A percentile compares a stretch with the other conserved stretches of the same genome.
Conservation (phyloP, 2,888 invertebrate species). For the Stictocephala bisonia region DNA sequence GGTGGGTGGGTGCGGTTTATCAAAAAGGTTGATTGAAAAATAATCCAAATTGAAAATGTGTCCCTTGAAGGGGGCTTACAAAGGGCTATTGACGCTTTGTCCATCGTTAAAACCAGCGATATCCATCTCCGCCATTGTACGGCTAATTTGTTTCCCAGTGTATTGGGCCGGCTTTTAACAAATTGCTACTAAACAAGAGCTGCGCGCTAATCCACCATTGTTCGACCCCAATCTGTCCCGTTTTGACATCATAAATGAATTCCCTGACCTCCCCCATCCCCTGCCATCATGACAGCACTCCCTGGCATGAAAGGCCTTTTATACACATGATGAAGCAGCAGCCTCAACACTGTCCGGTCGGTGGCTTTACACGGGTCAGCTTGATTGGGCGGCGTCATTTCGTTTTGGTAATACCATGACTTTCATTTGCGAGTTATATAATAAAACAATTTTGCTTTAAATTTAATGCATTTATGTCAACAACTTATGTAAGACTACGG, state of each 20-base stretch:
- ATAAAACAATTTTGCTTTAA: too few relatives aligned
- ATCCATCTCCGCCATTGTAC: constrained; percentile 25
- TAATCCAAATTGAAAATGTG: constrained; percentile 44
- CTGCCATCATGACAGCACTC: too few relatives aligned
- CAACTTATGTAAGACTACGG: too few relatives aligned
- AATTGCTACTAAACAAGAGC: constrained; percentile 41
- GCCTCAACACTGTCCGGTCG: too few relatives aligned
- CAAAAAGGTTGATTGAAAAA: constrained; percentile 42
- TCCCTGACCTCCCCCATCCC: neutral
- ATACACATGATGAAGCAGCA: too few relatives aligned
- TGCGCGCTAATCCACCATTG: constrained; percentile 18
- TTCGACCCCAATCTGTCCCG: constrained; percentile 6
- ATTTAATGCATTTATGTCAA: too few relatives aligned
- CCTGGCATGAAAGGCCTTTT: too few relatives aligned
- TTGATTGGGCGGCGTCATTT: too few relatives aligned
- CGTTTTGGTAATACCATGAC: too few relatives aligned
- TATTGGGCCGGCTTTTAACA: constrained; percentile 35
- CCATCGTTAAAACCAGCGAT: constrained; percentile 7
- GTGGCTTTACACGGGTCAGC: too few relatives aligned
- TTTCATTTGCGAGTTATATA: too few relatives aligned
- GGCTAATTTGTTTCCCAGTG: constrained; percentile 26
- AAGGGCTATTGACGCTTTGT: constrained; percentile 38
- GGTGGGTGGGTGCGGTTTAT: constrained; percentile 29
- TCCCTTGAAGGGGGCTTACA: constrained; percentile 15
- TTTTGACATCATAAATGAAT: constrained; percentile 20